A percentile compares a stretch with the other conserved stretches of the same genome.
Evolutionary conservation across 2,797 vertebrate genomes (phyloP).

Genomic region (Sparidentex hasta): DNA sequence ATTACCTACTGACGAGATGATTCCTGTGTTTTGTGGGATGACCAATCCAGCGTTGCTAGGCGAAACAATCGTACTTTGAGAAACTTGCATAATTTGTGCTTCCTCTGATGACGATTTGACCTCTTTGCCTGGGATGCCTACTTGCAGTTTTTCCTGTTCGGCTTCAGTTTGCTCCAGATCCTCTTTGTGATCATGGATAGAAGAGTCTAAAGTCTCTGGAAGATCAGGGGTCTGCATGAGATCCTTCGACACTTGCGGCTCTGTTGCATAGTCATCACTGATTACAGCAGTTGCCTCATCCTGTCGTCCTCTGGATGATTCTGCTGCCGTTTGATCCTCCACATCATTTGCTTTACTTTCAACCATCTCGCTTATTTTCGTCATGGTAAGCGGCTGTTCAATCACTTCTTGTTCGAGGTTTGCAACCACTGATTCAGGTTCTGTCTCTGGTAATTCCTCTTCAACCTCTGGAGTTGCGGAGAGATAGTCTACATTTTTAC

Average conservation of each 20-base stretch:
- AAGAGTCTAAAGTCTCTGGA: conserved; percentile 28
- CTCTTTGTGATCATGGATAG: conserved; percentile 23
- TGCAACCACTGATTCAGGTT: conserved; percentile 22
- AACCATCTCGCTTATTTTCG: conserved; percentile 19
- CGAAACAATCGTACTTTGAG: conserved; percentile 26
- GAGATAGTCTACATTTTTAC: conserved; percentile 25
- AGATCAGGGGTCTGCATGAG: conserved; percentile 1
- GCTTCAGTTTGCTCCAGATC: conserved; percentile 34
- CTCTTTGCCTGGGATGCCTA: conserved; percentile 28
- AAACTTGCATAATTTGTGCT: conserved; percentile 24
- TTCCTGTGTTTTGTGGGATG: conserved; percentile 57
- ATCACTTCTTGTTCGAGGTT: conserved; percentile 23
- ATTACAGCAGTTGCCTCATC: conserved; percentile 11
- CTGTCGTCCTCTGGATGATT: conserved; percentile 21
- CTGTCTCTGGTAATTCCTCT: conserved; percentile 44
- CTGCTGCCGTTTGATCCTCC: conserved; percentile 34
- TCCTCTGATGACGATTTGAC: conserved; percentile 30
- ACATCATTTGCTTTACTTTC: conserved; percentile 37
- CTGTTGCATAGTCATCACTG: conserved; percentile 16
- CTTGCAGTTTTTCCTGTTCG: conserved; percentile 36
- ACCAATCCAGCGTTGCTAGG: conserved; percentile 27
- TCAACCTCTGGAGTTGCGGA: conserved; percentile 43
- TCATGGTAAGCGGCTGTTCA: conserved; percentile 14
- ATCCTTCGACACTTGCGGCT: conserved; percentile 24
- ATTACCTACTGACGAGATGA: conserved; percentile 58